These are phyloP conservation scores for Forbesichthys agassizii DNA, from an alignment of 2,113 vertebrate species.

Conservation along the genomic window DNA sequence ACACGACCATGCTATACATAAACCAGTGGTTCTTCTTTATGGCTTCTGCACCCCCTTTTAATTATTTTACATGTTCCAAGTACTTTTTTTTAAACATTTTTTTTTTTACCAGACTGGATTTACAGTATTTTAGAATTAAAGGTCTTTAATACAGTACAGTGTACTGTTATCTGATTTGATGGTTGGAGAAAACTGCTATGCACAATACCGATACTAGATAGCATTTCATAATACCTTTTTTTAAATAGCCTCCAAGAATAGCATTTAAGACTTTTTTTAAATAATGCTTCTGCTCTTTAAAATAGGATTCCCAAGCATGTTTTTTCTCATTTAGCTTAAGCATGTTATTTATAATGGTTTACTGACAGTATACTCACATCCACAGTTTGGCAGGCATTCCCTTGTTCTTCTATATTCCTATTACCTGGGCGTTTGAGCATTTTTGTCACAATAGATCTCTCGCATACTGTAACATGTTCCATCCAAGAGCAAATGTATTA, in stretches of 20 bases:
- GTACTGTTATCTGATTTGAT: too few species aligned
- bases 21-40: constrained; percentile 29
- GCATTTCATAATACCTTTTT: constrained; percentile 73
- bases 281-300: neutral
- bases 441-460: constrained; percentile 83
- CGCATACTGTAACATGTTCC: constrained; percentile 68
- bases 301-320: neutral
- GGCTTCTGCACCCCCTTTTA: too few species aligned
- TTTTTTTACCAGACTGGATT: too few species aligned
- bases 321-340: neutral
- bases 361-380: neutral
- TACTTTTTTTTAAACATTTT: too few species aligned
- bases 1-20: constrained; percentile 71
- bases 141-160: too few species aligned
- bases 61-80: too few species aligned
- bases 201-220: constrained; percentile 6
- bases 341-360: too few species aligned
- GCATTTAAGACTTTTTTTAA: constrained; percentile 5
- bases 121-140: too few species aligned
- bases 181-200: too few species aligned
- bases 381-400: constrained; percentile 3
- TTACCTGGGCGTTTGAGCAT: constrained; percentile 76
- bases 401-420: constrained; percentile 26
- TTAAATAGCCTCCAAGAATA: constrained; percentile 49
- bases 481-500: constrained; percentile 91